phyloP scores from a whole-genome alignment of 2,888 invertebrate species.

The Hermodice carunculata region DNA sequence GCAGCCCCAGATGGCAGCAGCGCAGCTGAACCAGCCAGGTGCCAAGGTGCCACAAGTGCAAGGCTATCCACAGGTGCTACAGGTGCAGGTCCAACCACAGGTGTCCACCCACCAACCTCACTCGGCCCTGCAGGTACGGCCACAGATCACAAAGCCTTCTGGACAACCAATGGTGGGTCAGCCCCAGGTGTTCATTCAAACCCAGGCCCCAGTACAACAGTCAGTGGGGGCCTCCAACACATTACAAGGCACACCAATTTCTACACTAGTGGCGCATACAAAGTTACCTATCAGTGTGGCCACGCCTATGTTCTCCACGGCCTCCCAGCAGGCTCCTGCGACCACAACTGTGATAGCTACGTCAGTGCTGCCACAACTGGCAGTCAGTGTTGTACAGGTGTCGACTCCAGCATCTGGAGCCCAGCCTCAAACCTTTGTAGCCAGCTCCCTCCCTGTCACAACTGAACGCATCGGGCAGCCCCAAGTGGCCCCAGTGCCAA shows the following conservation, averaged over 20 bases:
- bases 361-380: too few species aligned
- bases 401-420: too few species aligned
- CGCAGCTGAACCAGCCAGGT: conserved; percentile 1
- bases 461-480: background rate
- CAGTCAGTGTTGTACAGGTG: too few species aligned
- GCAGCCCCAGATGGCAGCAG: too few species aligned
- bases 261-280: too few species aligned
- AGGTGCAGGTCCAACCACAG: conserved; percentile 8
- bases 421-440: background rate
- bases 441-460: background rate
- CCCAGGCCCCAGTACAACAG: background rate
- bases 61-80: conserved; percentile 25
- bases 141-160: background rate
- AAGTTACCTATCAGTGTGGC: too few species aligned
- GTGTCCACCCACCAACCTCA: background rate
- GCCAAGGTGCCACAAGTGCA: conserved; percentile 4
- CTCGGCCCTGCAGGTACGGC: background rate
- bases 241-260: too few species aligned
- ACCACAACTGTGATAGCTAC: too few species aligned
- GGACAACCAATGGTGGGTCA: conserved; percentile 5
- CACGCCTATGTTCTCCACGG: too few species aligned
- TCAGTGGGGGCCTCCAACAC: background rate
- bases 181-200: conserved; percentile 4
- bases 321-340: too few species aligned
- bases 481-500: background rate